Evolutionary conservation across 2,888 invertebrate genomes (phyloP).

Genomic region (Drymonia ruficornis): DNA sequence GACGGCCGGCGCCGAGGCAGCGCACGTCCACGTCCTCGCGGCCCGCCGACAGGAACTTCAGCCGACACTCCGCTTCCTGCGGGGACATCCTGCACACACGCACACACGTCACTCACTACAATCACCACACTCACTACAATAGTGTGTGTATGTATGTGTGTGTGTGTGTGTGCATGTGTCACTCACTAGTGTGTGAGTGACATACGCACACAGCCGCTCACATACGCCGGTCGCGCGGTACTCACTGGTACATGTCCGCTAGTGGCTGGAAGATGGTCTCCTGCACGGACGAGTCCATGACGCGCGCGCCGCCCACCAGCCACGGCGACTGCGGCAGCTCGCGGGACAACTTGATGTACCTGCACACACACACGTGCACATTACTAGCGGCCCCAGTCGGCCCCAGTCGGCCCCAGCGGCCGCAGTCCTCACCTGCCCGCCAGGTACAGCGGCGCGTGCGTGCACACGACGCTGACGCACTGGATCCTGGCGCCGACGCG

Average conservation of each 20-base stretch:
- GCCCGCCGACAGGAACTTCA: slow-evolving; percentile 96
- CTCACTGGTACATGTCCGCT: slow-evolving; percentile 85
- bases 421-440: slow-evolving; percentile 78
- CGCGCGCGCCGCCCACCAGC: slow-evolving; percentile 91
- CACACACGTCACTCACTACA: background rate
- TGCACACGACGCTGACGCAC: slow-evolving; percentile 81
- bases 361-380: slow-evolving; percentile 30
- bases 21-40: slow-evolving; percentile 99
- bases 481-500: slow-evolving; percentile 63
- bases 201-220: too few species aligned
- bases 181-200: too few species aligned
- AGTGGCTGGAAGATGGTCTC: slow-evolving; percentile 92
- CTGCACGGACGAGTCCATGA: slow-evolving; percentile 95
- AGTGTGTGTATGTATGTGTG: too few species aligned
- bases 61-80: slow-evolving; percentile 57
- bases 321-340: slow-evolving; percentile 97
- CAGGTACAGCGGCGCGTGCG: slow-evolving; percentile 86
- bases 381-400: too few species aligned
- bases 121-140: background rate
- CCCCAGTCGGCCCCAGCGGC: too few species aligned
- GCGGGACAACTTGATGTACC: slow-evolving; percentile 94
- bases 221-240: slow-evolving; percentile 28
- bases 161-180: too few species aligned
- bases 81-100: slow-evolving; percentile 41
- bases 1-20: slow-evolving; percentile 95